Evolutionary conservation across 1,140 invertebrate genomes (phyloP), one percentile per base, ranked within the genome.

Genomic region (Drosophila erecta): DNA sequence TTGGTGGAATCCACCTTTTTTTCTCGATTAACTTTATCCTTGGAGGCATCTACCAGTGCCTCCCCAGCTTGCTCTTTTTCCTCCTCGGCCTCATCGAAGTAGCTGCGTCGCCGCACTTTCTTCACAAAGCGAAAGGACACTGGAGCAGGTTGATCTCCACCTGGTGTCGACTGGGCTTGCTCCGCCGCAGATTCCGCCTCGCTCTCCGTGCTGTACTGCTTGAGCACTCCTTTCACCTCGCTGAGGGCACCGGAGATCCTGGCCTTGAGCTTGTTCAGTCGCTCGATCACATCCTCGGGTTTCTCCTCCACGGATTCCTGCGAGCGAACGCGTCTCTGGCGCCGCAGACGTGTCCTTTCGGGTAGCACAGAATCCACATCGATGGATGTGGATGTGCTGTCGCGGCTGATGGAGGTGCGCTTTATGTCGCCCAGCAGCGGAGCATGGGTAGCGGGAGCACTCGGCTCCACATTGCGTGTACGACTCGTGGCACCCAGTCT

Each of bases 181-280:
- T 50, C 12, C 49, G 43, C 33, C 0, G 66, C 65, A 4, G 60
- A 49, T 30, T 83, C 79, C 8, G 73, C 73, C 33, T 87, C 81
- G 14, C 74, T 76, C 30, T 92, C 90, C 2, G 85, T 89, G 56
- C 91, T 92, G 46, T 92, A 91, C 41, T 92, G 85, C 47, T 91
- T 91, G 1, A 92, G 62, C 8, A 92, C 91, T 1, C 67, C 76
- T 41, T 92, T 92, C 0, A 92, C 91, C 47, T 92, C 91, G 24
- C 73, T 91, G 0, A 92, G 58, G 0, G 91, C 83, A 0, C 79
- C 91, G 1, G 91, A 78, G 20, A 92, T 92, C 22, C 90, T 84
- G 2, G 83, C 91, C 22, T 90, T 87, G 0, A 92, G 69, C 17
- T 85, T 90, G 55, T 92, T 92, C 2, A 92, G 47, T 1, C 90